Base-by-base conservation (phyloP, 2,113 vertebrate species). In the Fregetta grallaria region DNA sequence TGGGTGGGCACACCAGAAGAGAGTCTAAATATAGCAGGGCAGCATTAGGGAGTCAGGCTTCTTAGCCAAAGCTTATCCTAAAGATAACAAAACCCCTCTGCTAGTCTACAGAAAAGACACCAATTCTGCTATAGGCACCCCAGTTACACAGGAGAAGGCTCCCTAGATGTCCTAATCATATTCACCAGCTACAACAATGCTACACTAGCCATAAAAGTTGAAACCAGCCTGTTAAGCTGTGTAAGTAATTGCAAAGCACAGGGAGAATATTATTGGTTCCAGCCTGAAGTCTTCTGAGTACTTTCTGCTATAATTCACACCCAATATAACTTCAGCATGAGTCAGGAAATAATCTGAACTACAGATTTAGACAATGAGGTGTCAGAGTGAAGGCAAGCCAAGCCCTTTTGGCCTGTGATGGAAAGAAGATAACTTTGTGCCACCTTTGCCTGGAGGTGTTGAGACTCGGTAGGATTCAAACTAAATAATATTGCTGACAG, bases 1-100 rank as follows among this genome's bases (percentile, higher is more conserved):
- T 97, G 97, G 97, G 97, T 97, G 97, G 94, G 96, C 97, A 97
- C 97, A 95, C 92, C 71, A 96, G 70, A 95, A 92, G 67, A 95
- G 83, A 61, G n/a, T 73, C 96, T 97, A 97, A 98, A 97, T 95
- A 97, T 98, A 98, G 96, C 73, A 88, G 93, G 91, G 86, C 86
- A 94, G 91, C 77, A 26, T 53, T 65, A 90, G 72, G 88, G 90
- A 97, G 96, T 90, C 95, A 95, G 95, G 80, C 86, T 91, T 80
- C 94, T 95, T 53, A 49, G 81, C 65, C 73, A 92, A 67, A 87
- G 53, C 74, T 94, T 84, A 47, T 45, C 40, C 49, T 74, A 40
- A 88, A 95, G 91, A 91, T 38, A 92, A 90, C 77, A 87, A 96
- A 87, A 17, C 18, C 32, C 1, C 36, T 68, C 82, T 70, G 45